These are phyloP conservation scores for Harpegnathos saltator DNA, from an alignment of 1,140 invertebrate species.

Conservation along the genomic window DNA sequence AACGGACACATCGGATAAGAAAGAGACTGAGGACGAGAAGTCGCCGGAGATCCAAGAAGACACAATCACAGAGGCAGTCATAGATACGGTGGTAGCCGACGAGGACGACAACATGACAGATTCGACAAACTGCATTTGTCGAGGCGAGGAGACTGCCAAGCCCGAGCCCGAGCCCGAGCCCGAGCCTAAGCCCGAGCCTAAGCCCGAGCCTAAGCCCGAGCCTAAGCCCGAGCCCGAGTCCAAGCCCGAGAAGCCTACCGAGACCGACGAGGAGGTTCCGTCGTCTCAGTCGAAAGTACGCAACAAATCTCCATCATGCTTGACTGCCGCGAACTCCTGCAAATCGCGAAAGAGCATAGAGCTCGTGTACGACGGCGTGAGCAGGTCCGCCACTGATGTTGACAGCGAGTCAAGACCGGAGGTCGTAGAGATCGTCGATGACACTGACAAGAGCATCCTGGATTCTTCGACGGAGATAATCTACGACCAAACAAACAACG, in stretches of 20 bases:
- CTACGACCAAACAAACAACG: constrained; percentile 72
- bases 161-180: not conserved
- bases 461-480: constrained; percentile 80
- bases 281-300: not conserved
- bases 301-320: not conserved
- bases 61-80: not conserved
- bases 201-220: not conserved
- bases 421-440: constrained; percentile 77
- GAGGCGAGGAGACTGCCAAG: not conserved
- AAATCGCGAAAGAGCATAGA: constrained; percentile 78
- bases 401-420: constrained; percentile 69
- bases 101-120: not conserved
- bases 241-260: no score
- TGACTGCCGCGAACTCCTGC: not conserved
- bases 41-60: not conserved
- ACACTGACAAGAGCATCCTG: constrained; percentile 78
- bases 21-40: not conserved
- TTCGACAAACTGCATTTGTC: not conserved
- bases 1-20: not conserved
- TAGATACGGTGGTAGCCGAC: not conserved
- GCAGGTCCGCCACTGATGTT: not conserved
- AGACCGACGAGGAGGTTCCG: not conserved
- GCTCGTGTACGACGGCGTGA: constrained; percentile 77
- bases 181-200: not conserved
- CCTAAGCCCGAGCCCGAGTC: not conserved